Percentiles rank a stretch among this genome's conserved stretches.
Evolutionary conservation across 2,888 invertebrate species (phyloP).

Genomic region (Tigriopus californicus): DNA sequence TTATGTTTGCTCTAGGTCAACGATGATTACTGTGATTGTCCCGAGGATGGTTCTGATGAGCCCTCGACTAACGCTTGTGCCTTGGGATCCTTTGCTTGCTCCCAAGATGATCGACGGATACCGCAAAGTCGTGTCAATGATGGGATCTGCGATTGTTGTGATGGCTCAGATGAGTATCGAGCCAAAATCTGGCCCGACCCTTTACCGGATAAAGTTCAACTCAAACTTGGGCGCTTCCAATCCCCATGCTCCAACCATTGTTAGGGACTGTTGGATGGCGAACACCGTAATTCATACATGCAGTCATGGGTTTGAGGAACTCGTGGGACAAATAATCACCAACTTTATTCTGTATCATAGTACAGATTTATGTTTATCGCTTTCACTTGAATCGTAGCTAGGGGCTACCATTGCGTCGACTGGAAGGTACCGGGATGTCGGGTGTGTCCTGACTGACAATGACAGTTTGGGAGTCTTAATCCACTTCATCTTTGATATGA

Average conservation of each 20-base stretch:
- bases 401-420: no score
- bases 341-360: no score
- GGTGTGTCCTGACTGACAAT: no score
- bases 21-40: constrained; percentile 85
- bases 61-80: constrained; percentile 32
- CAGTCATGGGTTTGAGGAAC: no score
- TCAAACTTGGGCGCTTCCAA: constrained; percentile 25
- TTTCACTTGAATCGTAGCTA: no score
- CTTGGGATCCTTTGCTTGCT: constrained; percentile 24
- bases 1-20: constrained; percentile 45
- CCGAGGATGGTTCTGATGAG: constrained; percentile 30
- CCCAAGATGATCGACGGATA: constrained; percentile 19
- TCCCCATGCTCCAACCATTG: constrained; percentile 12
- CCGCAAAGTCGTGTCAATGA: constrained; percentile 31
- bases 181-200: constrained; percentile 47
- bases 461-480: no score
- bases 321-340: no score
- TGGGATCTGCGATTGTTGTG: constrained; percentile 51
- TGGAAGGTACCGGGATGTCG: no score
- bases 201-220: constrained; percentile 48
- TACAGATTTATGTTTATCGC: no score
- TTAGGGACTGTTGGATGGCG: not conserved
- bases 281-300: no score
- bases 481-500: not conserved
- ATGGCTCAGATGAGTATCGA: constrained; percentile 65